Evolutionary conservation across 2,888 invertebrate species (phyloP), one percentile per base, ranked within the genome.

Genomic region (Sarcophaga variegata): DNA sequence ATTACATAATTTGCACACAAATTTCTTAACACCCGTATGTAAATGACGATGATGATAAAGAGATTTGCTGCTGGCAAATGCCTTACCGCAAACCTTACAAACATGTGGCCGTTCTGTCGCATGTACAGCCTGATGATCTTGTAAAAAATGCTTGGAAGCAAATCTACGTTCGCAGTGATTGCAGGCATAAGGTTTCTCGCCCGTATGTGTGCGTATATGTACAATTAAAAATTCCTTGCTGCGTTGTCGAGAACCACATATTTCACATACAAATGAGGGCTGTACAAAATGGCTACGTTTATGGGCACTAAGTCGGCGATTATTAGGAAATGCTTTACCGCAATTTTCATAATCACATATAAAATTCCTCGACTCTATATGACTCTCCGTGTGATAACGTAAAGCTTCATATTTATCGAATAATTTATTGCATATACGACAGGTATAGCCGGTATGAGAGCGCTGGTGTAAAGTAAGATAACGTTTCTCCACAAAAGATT

Each of bases 1-100:
- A 0, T 90, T 91, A 62, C 92, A 92, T 5, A 92, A 89, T 81
- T 91, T 91, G 83, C 91, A 90, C 88, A 93, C 90, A 90, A 94
- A 90, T 71, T 92, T 90, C 63, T 92, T 92, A 2, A 90, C 88
- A 6, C 88, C 90, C 12, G 90, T 87, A 81, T 92, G 92, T 47
- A 92, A 86, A 81, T 91, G 91, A 67, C 90, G 90, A 87, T 92
- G 92, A 76, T 92, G 91, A 76, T 91, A 90, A 3, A 92, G 89
- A 0, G 92, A 91, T 69, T 91, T 91, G 49, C 91, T 90, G 0
- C 92, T 89, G 0, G 92, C 90, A 67, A 92, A 92, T 0, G 90
- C 89, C 17, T 92, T 90, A 2, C 89, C 88, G 71, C 92, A 92
- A 1, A 91, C 89, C 4, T 89, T 88, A 77, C 92, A 91, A 4